Conservation (phyloP, 2,797 vertebrate genomes). For the Bradypodion pumilum region DNA sequence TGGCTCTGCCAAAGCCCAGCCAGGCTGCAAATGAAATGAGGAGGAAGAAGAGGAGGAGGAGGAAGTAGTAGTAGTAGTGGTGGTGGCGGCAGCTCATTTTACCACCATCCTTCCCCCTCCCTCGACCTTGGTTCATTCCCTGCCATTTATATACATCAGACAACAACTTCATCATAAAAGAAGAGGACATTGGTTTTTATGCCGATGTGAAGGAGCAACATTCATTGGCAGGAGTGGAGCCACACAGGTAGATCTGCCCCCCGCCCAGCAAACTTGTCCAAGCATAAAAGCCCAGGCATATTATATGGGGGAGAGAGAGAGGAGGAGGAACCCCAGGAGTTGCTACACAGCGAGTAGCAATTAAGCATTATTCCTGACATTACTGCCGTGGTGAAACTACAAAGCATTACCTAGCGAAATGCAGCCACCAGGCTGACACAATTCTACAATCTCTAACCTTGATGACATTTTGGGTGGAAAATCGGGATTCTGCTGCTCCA, state of each 20-base stretch:
- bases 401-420: background rate
- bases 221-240: background rate
- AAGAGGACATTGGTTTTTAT: background rate
- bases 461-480: background rate
- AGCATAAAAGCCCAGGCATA: background rate
- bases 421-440: accelerated
- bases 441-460: background rate
- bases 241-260: background rate
- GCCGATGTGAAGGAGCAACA: background rate
- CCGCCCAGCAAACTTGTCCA: background rate
- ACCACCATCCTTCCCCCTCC: background rate
- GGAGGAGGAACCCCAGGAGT: background rate
- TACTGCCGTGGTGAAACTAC: background rate
- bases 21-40: constrained; percentile 22
- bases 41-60: background rate
- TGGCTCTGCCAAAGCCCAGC: constrained; percentile 10
- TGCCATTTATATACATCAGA: constrained; percentile 8
- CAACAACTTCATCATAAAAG: accelerated
- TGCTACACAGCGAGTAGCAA: accelerated
- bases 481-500: constrained; percentile 26
- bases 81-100: too few relatives aligned
- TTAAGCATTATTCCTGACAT: background rate
- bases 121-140: background rate
- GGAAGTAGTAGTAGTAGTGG: background rate
- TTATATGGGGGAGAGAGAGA: accelerated